Base-by-base conservation (phyloP, 1,140 invertebrate species). In the Tetranychus urticae region DNA sequence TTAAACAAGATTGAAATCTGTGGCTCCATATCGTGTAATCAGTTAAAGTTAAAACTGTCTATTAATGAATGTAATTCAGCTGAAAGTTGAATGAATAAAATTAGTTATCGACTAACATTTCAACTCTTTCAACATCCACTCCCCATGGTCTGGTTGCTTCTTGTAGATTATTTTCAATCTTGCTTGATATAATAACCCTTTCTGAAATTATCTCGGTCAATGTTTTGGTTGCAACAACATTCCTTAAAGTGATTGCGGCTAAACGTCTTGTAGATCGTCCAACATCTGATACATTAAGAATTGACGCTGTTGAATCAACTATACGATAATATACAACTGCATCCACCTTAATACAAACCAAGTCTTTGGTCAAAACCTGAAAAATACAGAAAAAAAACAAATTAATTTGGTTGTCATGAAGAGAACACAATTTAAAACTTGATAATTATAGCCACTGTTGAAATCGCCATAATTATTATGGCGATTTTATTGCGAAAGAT, bases 241-340 rank as follows among this genome's bases (percentile, higher is more conserved):
- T 77, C 46, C 73, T 62, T 4, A 74, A 64, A 3, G 73, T 74
- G 5, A 73, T 75, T 59, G 74, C 72, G 46, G 71, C 75, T 65
- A 75, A 64, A 37, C 74, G 67, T 36, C 71, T 65, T 7, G 73
- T 88, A 60, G 84, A 86, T 71, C 92, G 85, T 71, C 90, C 87
- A 39, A 89, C 88, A 72, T 97, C 93, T 72, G 93, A 90, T 39
- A 97, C 90, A 72, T 94, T 96, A 39, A 88, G 88, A 65, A 97
- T 88, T 47, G 89, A 92, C 59, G 94, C 85, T 0, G 88, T 93
- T 12, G 91, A 89, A 73, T 94, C 93, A 68, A 85, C 88, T 13
- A 81, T 78, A 35, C 78, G 68, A 65, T 75, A 78, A 65, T 77
- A 79, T 14, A 78, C 76, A 5, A 79, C 85, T 3, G 88, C 89